A percentile compares a stretch with the other conserved stretches of the same genome.
Conservation (phyloP, 2,113 vertebrate genomes). For the Pristiophorus japonicus region DNA sequence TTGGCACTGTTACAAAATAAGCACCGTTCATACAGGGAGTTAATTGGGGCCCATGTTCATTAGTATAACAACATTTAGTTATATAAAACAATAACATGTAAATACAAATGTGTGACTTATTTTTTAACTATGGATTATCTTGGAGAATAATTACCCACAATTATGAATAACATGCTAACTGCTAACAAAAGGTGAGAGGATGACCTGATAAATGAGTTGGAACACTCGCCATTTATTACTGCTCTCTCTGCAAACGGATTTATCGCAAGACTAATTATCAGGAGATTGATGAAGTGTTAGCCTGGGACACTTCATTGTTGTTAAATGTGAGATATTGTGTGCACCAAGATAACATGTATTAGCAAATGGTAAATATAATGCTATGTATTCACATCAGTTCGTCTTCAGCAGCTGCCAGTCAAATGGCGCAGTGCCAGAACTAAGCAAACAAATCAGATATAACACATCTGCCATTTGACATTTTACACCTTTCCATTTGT, state of each 20-base stretch:
- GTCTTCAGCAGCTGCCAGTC: not conserved
- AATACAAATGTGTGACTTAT: not conserved
- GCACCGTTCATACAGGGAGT: not conserved
- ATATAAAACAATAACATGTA: not conserved
- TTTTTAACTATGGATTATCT: not conserved
- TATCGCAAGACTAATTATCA: not conserved
- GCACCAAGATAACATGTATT: not conserved
- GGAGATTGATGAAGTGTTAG: not conserved
- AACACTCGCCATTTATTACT: not conserved
- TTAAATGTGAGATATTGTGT: not conserved
- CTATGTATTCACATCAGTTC: not conserved
- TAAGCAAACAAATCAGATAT: not conserved
- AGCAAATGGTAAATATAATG: not conserved
- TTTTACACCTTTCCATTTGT: not conserved
- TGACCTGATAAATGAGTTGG: not conserved
- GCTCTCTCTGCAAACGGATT: not conserved
- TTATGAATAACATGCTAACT: not conserved
- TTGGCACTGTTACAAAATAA: not conserved
- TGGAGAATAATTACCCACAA: not conserved
- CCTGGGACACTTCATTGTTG: not conserved
- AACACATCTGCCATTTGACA: not conserved
- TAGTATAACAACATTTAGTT: not conserved
- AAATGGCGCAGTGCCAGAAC: not conserved
- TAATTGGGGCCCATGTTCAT: not conserved
- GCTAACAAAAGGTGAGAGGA: not conserved